A percentile compares a stretch with the other conserved stretches of the same genome.
Evolutionary conservation across 1,140 invertebrate genomes (phyloP).

Genomic region (Atopsyche davidsoni): DNA sequence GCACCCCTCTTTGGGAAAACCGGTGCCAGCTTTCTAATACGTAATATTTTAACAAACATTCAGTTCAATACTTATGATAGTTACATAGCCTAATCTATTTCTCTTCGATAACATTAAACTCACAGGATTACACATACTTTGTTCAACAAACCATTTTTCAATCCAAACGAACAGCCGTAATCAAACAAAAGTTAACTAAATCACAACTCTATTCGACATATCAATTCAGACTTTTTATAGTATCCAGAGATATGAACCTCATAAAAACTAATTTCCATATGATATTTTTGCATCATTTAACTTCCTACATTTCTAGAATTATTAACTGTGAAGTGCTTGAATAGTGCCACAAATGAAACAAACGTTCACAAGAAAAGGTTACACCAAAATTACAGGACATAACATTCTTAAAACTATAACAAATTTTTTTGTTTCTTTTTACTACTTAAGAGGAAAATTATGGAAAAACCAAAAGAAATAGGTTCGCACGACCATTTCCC

Average conservation of each 20-base stretch:
- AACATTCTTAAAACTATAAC: conserved; percentile 30
- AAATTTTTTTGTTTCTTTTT: too few relatives aligned
- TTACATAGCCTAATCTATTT: conserved; percentile 13
- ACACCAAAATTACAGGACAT: conserved; percentile 25
- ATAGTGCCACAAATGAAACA: conserved; percentile 21
- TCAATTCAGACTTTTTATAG: conserved; percentile 28
- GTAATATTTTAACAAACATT: conserved; percentile 5
- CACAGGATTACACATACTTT: background rate
- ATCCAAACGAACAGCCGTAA: conserved; percentile 28
- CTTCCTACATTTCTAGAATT: background rate
- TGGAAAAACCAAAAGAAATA: too few relatives aligned
- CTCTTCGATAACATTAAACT: background rate
- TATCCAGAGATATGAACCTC: conserved; percentile 11
- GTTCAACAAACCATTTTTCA: conserved; percentile 11
- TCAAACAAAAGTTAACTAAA: conserved; percentile 26
- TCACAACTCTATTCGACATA: conserved; percentile 26
- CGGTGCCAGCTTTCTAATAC: too few relatives aligned
- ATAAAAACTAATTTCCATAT: conserved; percentile 1
- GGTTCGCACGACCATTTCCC: too few relatives aligned
- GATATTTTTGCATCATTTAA: background rate
- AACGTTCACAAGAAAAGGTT: conserved; percentile 28
- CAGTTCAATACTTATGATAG: conserved; percentile 11
- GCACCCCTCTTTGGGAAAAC: too few relatives aligned
- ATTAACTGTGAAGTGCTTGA: conserved; percentile 19
- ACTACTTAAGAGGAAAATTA: too few relatives aligned